Base-by-base conservation (phyloP, 1,140 invertebrate genomes). In the Zaprionus capensis region DNA sequence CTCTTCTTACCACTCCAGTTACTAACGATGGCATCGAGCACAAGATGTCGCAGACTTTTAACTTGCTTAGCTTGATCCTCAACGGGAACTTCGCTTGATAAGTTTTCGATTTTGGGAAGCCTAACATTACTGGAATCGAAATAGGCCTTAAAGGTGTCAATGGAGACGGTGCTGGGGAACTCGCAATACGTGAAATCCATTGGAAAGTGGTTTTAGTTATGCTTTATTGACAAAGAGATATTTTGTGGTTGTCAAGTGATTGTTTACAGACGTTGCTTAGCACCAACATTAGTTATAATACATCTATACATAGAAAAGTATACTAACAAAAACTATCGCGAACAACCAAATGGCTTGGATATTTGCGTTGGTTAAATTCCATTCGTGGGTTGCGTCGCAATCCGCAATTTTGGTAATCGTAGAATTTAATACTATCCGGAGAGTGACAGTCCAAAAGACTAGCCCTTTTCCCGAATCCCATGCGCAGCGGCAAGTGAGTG, bases 101-200 rank as follows among this genome's bases (percentile, higher is more conserved):
- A 79, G 34, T 63, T 74, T 65, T 84, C 82, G 76, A 77, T 78
- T 80, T 82, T 86, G 77, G 79, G 86, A 58, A 86, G 76, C 76
- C 73, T 91, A 71, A 78, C 82, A 72, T 91, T 67, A 28, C 58
- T 73, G 66, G 74, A 63, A 80, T 91, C 79, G 76, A 91, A 88
- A 75, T 93, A 93, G 58, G 92, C 87, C 78, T 91, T 91, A 69
- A 93, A 91, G 68, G 91, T 93, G 78, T 93, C 93, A 61, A 77
- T 34, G 64, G 81, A 79, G 28, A 93, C 85, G 41, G 91, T 93
- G 67, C 76, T 78, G 61, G 92, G 92, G 56, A 93, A 92, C 57
- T 92, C 91, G n/a, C 85, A 87, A 61, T 86, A 91, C 22, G 81
- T 81, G 70, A 92, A 92, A 81, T 92, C 82, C 91, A 92, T 92